Percentiles rank a stretch among this genome's conserved stretches.
phyloP scores from a whole-genome alignment of 2,888 invertebrate genomes.

The Selenia dentaria region DNA sequence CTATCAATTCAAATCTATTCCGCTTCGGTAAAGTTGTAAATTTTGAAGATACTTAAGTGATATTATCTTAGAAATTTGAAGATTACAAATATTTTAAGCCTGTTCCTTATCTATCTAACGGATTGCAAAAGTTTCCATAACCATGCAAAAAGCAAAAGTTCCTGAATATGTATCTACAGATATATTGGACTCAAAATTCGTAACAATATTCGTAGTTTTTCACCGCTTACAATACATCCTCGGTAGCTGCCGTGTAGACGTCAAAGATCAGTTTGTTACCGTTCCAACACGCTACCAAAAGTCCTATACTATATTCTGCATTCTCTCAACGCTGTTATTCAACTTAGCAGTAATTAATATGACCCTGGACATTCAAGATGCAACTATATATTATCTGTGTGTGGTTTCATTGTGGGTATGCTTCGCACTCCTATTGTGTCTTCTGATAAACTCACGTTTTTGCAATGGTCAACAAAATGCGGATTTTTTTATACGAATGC shows the following conservation, averaged over 20 bases:
- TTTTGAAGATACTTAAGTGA: too few species aligned
- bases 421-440: conserved; percentile 36
- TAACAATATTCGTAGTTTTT: conserved; percentile 43
- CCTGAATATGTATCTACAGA: conserved; percentile 56
- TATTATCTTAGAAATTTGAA: too few species aligned
- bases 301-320: conserved; percentile 42
- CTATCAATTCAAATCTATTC: too few species aligned
- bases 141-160: conserved; percentile 21
- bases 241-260: conserved; percentile 53
- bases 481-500: conserved; percentile 53
- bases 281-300: conserved; percentile 53
- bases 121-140: too few species aligned
- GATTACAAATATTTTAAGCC: too few species aligned
- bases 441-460: conserved; percentile 55
- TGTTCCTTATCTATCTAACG: too few species aligned
- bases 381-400: conserved; percentile 30
- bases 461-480: conserved; percentile 48
- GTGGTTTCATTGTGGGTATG: conserved; percentile 30
- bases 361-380: conserved; percentile 18
- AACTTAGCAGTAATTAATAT: conserved; percentile 20
- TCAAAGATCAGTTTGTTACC: conserved; percentile 51
- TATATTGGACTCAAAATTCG: conserved; percentile 52
- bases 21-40: too few species aligned
- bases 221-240: conserved; percentile 46
- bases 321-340: conserved; percentile 27